These are phyloP conservation scores for Epinephelus lanceolatus DNA, from an alignment of 2,113 vertebrate genomes.

Conservation along the genomic window DNA sequence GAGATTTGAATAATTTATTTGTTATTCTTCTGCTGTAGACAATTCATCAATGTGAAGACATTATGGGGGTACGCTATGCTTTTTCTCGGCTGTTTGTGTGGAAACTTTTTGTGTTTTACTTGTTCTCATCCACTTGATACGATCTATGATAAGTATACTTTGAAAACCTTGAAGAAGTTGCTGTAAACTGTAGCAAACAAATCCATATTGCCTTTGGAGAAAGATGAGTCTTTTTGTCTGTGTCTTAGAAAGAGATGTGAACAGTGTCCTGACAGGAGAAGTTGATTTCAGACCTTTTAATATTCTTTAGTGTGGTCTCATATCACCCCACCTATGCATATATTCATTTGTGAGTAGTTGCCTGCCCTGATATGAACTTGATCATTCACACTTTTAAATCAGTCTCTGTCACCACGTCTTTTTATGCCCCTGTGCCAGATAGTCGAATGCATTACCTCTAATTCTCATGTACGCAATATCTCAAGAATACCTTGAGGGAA, in stretches of 20 bases:
- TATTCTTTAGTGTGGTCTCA: not conserved
- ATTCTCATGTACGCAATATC: no score
- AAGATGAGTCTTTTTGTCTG: not conserved
- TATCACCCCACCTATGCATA: not conserved
- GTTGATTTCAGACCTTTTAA: not conserved
- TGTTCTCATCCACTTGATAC: not conserved
- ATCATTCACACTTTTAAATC: slow-evolving; percentile 16
- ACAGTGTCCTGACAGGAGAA: not conserved
- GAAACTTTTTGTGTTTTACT: not conserved
- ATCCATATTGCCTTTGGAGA: slow-evolving; percentile 28
- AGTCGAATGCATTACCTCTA: no score
- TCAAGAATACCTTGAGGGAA: no score
- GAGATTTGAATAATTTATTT: slow-evolving; percentile 76
- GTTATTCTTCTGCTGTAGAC: slow-evolving; percentile 47
- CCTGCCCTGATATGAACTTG: slow-evolving; percentile 8
- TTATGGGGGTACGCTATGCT: not conserved
- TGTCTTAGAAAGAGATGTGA: not conserved
- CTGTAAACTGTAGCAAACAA: slow-evolving; percentile 6
- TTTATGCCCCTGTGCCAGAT: not conserved
- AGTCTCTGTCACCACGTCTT: not conserved
- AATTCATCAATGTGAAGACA: slow-evolving; percentile 45
- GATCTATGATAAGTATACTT: not conserved
- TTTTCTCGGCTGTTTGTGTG: not conserved
- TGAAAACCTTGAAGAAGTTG: slow-evolving; percentile 12
- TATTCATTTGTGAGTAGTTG: slow-evolving; percentile 16